Conservation (phyloP, 2,888 invertebrate genomes). For the Caenorhabditis zanzibari region DNA sequence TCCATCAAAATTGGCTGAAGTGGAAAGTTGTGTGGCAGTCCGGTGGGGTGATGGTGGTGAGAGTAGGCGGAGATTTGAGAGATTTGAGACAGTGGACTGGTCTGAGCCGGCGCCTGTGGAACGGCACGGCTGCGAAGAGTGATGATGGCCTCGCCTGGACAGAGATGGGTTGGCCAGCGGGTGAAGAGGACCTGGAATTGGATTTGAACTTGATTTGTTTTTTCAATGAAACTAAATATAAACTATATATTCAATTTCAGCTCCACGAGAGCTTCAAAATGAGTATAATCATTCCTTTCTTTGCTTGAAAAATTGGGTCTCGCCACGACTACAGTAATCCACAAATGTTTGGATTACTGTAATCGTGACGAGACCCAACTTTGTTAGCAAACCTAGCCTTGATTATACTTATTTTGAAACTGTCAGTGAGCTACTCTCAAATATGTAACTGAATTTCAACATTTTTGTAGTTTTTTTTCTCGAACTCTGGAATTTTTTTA, state of each 20-base stretch:
- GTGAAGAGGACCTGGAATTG: conserved; percentile 71
- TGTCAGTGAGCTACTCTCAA: too few relatives aligned
- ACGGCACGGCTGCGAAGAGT: conserved; percentile 66
- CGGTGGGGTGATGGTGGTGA: conserved; percentile 15
- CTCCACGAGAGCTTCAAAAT: too few relatives aligned
- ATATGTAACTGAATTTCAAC: too few relatives aligned
- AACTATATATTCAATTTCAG: background rate
- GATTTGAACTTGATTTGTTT: background rate
- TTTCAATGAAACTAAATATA: background rate
- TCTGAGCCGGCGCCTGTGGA: conserved; percentile 51
- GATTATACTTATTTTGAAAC: too few relatives aligned
- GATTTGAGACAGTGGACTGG: conserved; percentile 33
- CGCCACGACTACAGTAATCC: too few relatives aligned
- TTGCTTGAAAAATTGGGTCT: too few relatives aligned
- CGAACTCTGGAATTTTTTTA: too few relatives aligned
- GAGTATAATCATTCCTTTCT: too few relatives aligned
- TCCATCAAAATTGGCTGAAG: conserved; percentile 57
- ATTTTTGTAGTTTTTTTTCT: too few relatives aligned
- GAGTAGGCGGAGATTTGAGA: conserved; percentile 22
- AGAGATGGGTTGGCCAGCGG: conserved; percentile 64
- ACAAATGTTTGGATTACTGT: too few relatives aligned
- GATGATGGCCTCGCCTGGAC: conserved; percentile 73
- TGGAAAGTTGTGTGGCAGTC: conserved; percentile 25
- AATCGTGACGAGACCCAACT: too few relatives aligned
- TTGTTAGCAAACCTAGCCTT: too few relatives aligned